Evolutionary conservation across 2,888 invertebrate species (phyloP), one percentile per base, ranked within the genome.

Genomic region (Hypolimnas misippus): DNA sequence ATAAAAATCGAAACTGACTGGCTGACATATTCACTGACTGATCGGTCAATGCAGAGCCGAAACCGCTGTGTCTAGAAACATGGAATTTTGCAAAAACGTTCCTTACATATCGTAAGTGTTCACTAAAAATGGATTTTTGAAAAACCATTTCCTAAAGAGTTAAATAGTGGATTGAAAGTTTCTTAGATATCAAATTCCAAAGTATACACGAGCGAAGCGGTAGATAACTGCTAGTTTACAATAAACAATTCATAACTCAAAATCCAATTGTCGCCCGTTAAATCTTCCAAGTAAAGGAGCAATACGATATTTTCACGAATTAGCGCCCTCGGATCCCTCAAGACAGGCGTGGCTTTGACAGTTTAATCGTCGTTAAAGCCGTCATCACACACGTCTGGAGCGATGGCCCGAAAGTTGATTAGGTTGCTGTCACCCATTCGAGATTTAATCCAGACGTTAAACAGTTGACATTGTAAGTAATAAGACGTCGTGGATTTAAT

Each of bases 331-430:
- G 78, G 81, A 81, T 68, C 64, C 63, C 68, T 55, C 49, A 49
- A 63, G 83, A 82, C 81, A 73, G 70, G 62, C 65, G 66, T 75
- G 75, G 52, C 56, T 76, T 72, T 84, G 89, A 89, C 87, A 86
- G 82, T 79, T 87, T 89, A 89, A 90, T 90, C 87, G 87, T 69
- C 77, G 76, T 76, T 86, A 81, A 86, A 86, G 75, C 87, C 83
- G 83, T 89, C 88, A 80, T 81, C 89, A 86, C 88, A 81, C 79
- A 74, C 76, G 78, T 75, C 76, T 76, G 66, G 67, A 79, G 86
- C 87, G 89, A 88, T 88, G 86, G 84, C 70, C 79, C 76, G 89
- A 79, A 90, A 90, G 87, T 90, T 89, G 89, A 90, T 90, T 87
- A 83, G 84, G 81, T 79, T 72, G 71, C 85, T 88, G 89, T 88